Evolutionary conservation across 2,113 vertebrate genomes (phyloP).

Genomic region (Daphoenositta chrysoptera): DNA sequence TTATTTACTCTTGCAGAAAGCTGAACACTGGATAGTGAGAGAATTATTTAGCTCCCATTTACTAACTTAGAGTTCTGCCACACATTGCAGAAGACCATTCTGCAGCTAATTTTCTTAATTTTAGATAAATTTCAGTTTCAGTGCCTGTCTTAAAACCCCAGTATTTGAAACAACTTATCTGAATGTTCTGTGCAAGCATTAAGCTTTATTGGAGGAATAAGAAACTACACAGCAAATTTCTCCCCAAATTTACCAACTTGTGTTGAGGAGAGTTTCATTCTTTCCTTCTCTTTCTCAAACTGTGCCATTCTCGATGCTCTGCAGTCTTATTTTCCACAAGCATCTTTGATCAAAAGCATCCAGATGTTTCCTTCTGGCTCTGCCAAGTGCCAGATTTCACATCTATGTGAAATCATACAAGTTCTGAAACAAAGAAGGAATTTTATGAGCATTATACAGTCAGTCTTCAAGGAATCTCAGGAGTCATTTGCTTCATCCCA

Average conservation of each 20-base stretch:
- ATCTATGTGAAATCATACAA: not conserved
- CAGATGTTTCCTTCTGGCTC: not conserved
- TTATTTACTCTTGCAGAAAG: not conserved
- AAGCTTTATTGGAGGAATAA: not conserved
- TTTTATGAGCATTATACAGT: not conserved
- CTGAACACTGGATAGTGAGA: not conserved
- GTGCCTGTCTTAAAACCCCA: not conserved
- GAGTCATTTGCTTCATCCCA: not conserved
- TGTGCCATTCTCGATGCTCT: not conserved
- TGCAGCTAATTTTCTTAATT: not conserved
- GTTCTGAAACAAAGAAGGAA: not conserved
- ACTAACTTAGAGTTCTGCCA: not conserved
- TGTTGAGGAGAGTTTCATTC: not conserved
- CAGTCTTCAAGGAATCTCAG: not conserved
- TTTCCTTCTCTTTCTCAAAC: not conserved
- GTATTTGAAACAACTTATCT: not conserved
- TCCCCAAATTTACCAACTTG: not conserved
- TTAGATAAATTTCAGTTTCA: not conserved
- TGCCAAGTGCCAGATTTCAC: not conserved
- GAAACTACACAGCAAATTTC: not conserved
- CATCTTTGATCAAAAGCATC: conserved; percentile 31
- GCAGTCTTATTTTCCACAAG: not conserved
- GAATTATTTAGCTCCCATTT: not conserved
- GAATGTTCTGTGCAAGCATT: not conserved
- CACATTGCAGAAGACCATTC: not conserved